Evolutionary conservation across 2,888 invertebrate species (phyloP).

Genomic region (Clanis bilineata): DNA sequence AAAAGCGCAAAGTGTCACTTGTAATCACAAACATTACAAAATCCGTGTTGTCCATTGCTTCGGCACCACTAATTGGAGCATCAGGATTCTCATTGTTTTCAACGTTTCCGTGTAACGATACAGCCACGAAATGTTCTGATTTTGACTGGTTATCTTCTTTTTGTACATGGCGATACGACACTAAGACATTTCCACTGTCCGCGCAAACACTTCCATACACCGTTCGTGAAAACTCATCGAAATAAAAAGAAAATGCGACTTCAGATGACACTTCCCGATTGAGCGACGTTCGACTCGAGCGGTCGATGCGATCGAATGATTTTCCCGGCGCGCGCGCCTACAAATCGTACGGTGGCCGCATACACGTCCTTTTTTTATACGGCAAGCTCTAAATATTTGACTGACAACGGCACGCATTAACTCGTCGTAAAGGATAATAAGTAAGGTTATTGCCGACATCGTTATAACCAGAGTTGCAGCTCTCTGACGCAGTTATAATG

Average conservation of each 20-base stretch:
- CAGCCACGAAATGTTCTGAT: constrained; percentile 38
- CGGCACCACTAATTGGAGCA: constrained; percentile 41
- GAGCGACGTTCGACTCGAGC: constrained; percentile 64
- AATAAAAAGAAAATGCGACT: constrained; percentile 17
- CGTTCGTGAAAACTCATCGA: constrained; percentile 19
- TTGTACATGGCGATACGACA: constrained; percentile 40
- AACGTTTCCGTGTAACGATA: constrained; percentile 45
- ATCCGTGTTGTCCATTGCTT: constrained; percentile 55
- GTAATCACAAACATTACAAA: constrained; percentile 47
- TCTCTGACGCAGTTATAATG: constrained; percentile 61
- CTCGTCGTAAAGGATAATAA: constrained; percentile 78
- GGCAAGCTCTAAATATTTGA: constrained; percentile 71
- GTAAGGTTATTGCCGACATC: constrained; percentile 74
- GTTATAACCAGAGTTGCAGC: constrained; percentile 40
- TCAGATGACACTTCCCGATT: constrained; percentile 58
- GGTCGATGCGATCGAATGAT: constrained; percentile 66
- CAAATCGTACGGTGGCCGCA: constrained; percentile 39
- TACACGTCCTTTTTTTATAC: constrained; percentile 76
- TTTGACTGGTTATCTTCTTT: constrained; percentile 37
- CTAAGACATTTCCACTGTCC: constrained; percentile 21
- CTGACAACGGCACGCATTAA: constrained; percentile 71
- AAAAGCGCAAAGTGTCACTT: constrained; percentile 29
- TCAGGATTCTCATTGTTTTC: constrained; percentile 41
- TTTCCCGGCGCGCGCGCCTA: constrained; percentile 67
- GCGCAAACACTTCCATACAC: constrained; percentile 20